Evolutionary conservation across 2,113 vertebrate genomes (phyloP).

Genomic region (Leiothrix lutea): DNA sequence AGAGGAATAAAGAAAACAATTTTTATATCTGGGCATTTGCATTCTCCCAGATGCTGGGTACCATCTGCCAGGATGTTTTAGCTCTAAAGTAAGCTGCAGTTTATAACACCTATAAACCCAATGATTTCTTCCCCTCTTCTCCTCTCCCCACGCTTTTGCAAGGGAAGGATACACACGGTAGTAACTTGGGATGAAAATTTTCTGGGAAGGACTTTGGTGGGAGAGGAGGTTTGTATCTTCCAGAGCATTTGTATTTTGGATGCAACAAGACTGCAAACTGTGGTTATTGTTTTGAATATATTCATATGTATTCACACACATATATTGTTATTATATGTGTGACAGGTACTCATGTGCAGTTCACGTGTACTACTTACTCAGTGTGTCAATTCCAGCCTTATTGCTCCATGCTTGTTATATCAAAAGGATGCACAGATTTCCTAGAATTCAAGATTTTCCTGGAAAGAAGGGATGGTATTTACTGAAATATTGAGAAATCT

Average conservation of each 20-base stretch:
- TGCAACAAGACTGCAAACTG: neutral
- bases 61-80: conserved; percentile 30
- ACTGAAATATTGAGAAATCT: neutral
- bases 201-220: neutral
- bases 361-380: rapidly evolving
- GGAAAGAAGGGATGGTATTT: neutral
- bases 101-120: neutral
- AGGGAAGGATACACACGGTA: rapidly evolving
- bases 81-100: neutral
- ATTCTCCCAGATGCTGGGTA: conserved; percentile 28
- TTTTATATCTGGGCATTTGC: conserved; percentile 18
- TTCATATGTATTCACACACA: too few relatives aligned
- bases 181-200: neutral
- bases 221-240: neutral
- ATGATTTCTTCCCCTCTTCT: neutral
- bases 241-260: neutral
- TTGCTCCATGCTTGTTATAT: neutral
- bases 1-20: conserved; percentile 23
- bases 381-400: neutral
- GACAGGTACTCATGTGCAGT: too few relatives aligned
- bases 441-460: neutral
- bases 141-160: neutral
- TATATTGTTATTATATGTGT: neutral
- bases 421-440: neutral
- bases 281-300: neutral